Base-by-base conservation (phyloP, 2,888 invertebrate species). In the Nysson spinosus region DNA sequence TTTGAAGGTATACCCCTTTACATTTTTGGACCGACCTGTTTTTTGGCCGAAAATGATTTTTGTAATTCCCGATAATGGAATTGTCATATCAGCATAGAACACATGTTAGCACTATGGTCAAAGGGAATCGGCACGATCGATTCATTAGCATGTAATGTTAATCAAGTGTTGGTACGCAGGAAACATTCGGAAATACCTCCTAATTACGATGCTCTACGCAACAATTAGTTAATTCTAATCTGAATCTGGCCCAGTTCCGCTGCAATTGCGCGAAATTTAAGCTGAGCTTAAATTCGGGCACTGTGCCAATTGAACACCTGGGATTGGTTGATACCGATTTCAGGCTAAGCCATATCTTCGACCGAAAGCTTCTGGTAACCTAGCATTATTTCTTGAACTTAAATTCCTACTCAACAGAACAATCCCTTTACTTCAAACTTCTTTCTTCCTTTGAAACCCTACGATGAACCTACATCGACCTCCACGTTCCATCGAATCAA, bases 211-310 rank as follows among this genome's bases (percentile, higher is more conserved):
- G 39, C 72, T 46, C 34, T 64, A 76, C 67, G 76, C 72, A 72
- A 67, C 75, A 75, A 75, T 76, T 75, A 75, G 75, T 76, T 75
- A 76, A 75, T 76, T 76, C 75, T 76, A 75, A 75, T 76, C 77
- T 60, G 67, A 62, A 68, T 58, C 64, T 62, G 75, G 32, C 75
- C 75, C 35, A 73, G 62, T 73, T 75, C 51, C 61, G 44, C 19
- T 22, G 37, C 52, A 46, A 39, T 55, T 55, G 60, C 49, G 43
- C 56, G 63, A 60, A 68, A 76, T 73, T 75, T 76, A 76, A 75
- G 73, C 70, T 60, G 12, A 46, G 76, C 77, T 75, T 70, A 73
- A 75, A 76, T 70, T 49, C 55, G 76, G 75, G 76, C 76, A 7
- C 12, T 20, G 30, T 40, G 76, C 75, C 75, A 73, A 73, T 75